Evolutionary conservation across 2,888 invertebrate genomes (phyloP).

Genomic region (Sympetrum striolatum): DNA sequence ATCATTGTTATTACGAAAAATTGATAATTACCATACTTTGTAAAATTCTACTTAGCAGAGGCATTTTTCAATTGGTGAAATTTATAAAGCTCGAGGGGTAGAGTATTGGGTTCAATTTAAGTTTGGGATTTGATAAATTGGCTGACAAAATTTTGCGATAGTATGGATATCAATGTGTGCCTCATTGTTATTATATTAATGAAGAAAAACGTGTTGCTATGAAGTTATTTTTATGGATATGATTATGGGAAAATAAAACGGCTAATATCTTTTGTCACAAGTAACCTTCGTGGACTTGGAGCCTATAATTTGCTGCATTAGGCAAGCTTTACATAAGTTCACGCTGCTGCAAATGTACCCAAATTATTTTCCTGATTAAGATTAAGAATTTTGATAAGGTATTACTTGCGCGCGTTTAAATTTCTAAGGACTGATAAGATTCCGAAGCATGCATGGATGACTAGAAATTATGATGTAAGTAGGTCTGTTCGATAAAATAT

Average conservation of each 20-base stretch:
- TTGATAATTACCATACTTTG: too few relatives aligned
- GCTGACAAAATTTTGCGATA: neutral
- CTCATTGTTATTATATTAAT: neutral
- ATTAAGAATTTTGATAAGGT: neutral
- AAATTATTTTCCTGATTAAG: neutral
- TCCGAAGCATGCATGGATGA: neutral
- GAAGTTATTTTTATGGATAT: neutral
- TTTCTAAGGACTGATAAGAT: neutral
- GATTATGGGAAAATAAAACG: neutral
- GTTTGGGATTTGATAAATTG: too few relatives aligned
- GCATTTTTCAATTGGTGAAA: too few relatives aligned
- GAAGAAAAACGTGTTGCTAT: neutral
- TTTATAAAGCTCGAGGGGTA: too few relatives aligned
- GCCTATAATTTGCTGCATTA: neutral
- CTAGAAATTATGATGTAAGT: neutral
- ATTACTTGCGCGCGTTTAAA: neutral
- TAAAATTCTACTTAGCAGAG: too few relatives aligned
- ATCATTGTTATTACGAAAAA: too few relatives aligned
- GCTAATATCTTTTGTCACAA: neutral
- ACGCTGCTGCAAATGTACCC: neutral
- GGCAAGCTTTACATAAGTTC: neutral
- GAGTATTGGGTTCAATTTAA: too few relatives aligned
- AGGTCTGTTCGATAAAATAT: neutral
- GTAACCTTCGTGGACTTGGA: neutral
- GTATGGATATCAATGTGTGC: neutral